Percentiles rank a stretch among this genome's conserved stretches.
Evolutionary conservation across 2,888 invertebrate genomes (phyloP).

Genomic region (Monoplex corrugatus): DNA sequence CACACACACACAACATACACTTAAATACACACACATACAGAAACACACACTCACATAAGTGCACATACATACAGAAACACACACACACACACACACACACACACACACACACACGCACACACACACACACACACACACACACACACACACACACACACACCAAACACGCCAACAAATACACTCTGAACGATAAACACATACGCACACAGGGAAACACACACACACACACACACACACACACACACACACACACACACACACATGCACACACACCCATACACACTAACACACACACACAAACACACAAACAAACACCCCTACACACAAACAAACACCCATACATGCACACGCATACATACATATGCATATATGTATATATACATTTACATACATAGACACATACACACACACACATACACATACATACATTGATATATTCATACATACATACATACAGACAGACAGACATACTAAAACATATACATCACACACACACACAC

Average conservation of each 20-base stretch:
- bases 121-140: not conserved
- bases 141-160: not conserved
- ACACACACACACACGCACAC: not conserved
- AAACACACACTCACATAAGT: not conserved
- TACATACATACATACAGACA: not conserved
- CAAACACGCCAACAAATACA: not conserved
- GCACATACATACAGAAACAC: not conserved
- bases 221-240: not conserved
- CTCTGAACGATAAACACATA: not conserved
- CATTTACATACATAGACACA: not conserved
- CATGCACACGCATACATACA: not conserved
- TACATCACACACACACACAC: not conserved
- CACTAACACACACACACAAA: not conserved
- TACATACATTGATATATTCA: not conserved
- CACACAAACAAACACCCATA: not conserved
- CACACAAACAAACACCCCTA: not conserved
- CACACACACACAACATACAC: slow-evolving; percentile 16
- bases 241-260: not conserved
- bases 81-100: not conserved
- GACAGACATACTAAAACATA: not conserved
- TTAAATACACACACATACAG: not conserved
- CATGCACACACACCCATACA: not conserved
- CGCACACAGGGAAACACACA: too few species aligned
- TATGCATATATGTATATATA: not conserved
- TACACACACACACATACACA: not conserved